Conservation (phyloP, 2,888 invertebrate genomes). For the Sarcophaga variegata region DNA sequence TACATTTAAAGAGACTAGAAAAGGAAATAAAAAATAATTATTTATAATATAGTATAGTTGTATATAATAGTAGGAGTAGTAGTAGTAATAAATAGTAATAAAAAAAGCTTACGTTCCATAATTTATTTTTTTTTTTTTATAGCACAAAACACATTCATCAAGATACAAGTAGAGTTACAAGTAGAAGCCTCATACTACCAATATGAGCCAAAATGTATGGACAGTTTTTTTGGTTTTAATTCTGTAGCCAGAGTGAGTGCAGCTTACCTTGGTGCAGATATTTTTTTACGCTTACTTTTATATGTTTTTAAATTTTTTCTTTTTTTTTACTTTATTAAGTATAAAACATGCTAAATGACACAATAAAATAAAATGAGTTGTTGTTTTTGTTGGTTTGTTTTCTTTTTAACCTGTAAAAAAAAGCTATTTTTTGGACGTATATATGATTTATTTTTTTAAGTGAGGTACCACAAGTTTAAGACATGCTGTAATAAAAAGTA, state of each 20-base stretch:
- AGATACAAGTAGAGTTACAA: constrained; percentile 56
- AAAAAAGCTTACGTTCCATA: constrained; percentile 68
- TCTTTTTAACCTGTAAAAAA: constrained; percentile 53
- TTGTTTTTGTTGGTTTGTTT: constrained; percentile 26
- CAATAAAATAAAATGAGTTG: constrained; percentile 50
- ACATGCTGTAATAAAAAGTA: constrained; percentile 60
- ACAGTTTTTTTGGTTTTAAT: constrained; percentile 28
- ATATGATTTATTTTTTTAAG: constrained; percentile 16
- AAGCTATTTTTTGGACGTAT: constrained; percentile 37
- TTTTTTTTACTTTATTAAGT: constrained; percentile 29
- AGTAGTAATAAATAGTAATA: constrained; percentile 36
- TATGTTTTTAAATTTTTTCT: constrained; percentile 23
- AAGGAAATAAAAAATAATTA: constrained; percentile 31
- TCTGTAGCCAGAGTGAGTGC: constrained; percentile 62
- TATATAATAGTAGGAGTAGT: constrained; percentile 29
- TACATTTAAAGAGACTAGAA: constrained; percentile 32
- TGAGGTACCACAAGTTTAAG: constrained; percentile 16
- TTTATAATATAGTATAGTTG: constrained; percentile 11
- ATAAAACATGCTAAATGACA: constrained; percentile 68
- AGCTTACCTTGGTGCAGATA: constrained; percentile 68
- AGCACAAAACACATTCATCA: constrained; percentile 68
- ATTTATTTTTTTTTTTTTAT: constrained; percentile 27
- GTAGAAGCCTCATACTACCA: constrained; percentile 60
- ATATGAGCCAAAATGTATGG: constrained; percentile 56
- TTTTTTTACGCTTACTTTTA: constrained; percentile 14